phyloP scores from a whole-genome alignment of 2,888 invertebrate genomes.

The Ceramica pisi region DNA sequence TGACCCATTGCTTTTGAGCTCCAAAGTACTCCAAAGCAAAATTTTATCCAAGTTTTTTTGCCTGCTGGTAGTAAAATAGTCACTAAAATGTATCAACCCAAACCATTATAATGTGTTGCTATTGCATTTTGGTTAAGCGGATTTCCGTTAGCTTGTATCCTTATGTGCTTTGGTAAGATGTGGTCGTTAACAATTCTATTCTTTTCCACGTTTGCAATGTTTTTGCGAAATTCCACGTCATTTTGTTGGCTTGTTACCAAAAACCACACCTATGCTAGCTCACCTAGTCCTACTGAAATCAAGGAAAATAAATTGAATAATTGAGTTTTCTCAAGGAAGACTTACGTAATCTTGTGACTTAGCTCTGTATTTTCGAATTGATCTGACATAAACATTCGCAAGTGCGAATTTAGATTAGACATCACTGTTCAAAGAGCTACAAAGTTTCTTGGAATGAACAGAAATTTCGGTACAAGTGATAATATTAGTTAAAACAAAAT shows the following conservation, averaged over 20 bases:
- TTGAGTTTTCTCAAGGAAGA: slow-evolving; percentile 9
- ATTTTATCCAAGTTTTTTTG: background rate
- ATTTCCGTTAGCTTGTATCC: slow-evolving; percentile 46
- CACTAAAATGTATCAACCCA: background rate
- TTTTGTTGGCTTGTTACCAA: slow-evolving; percentile 46
- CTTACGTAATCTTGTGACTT: slow-evolving; percentile 6
- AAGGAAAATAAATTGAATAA: slow-evolving; percentile 39
- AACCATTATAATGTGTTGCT: background rate
- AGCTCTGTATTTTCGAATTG: background rate
- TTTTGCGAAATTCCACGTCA: slow-evolving; percentile 37
- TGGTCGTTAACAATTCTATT: slow-evolving; percentile 30
- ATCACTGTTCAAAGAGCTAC: slow-evolving; percentile 1
- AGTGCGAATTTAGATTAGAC: slow-evolving; percentile 13
- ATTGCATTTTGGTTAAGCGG: slow-evolving; percentile 16
- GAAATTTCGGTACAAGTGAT: background rate
- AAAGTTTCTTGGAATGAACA: background rate
- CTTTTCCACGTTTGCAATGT: slow-evolving; percentile 35
- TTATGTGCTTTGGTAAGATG: slow-evolving; percentile 35
- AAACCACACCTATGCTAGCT: slow-evolving; percentile 33
- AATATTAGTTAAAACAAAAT: background rate
- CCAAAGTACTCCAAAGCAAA: background rate
- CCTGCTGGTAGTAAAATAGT: background rate
- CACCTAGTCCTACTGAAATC: slow-evolving; percentile 7
- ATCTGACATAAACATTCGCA: slow-evolving; percentile 2
- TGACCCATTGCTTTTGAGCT: background rate